Base-by-base conservation (phyloP, 2,113 vertebrate genomes). In the Ptilorrhoa leucosticta region DNA sequence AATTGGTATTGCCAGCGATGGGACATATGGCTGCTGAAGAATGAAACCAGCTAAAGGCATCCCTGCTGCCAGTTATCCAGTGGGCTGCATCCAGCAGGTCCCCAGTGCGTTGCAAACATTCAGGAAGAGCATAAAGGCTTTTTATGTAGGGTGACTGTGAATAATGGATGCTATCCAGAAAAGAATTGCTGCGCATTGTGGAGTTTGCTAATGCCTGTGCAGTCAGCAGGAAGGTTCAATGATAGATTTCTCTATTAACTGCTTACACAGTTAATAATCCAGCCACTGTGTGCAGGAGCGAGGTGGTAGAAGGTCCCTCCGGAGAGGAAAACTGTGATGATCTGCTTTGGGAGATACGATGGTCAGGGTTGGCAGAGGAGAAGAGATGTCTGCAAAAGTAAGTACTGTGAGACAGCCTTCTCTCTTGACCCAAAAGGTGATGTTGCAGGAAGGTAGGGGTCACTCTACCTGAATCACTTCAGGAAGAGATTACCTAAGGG, bases 61-160 rank as follows among this genome's bases (percentile, higher is more conserved):
- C 28, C 23, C 15, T 37, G n/a, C 35, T 39, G 35, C 47, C 18
- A 31, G 0, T 77, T 81, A 37, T 14, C 28, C 88, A 50, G 47
- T 72, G 79, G 89, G 64, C 48, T 85, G 33, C 21, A 5, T 87
- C 84, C 77, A 75, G 69, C 44, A 58, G 69, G 72, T 86, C 87
- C 76, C 60, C 54, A 65, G 3, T 6, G 31, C 15, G 2, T 35
- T 73, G 66, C 73, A 95, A 87, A 77, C n/a, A 76, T 81, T 82
- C 53, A 35, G 66, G 51, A 73, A n/a, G 33, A 88, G n/a, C 63
- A 80, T 51, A 65, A 95, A 68, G 60, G 50, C 72, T 84, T 97
- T 95, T 93, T 91, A 76, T 85, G 66, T 89, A 48, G 82, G 27
- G 65, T 58, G 77, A 18, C 87, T 94, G 60, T 66, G 71, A 92